Conservation (phyloP, 2,113 vertebrate species). For the Edolisoma coerulescens region DNA sequence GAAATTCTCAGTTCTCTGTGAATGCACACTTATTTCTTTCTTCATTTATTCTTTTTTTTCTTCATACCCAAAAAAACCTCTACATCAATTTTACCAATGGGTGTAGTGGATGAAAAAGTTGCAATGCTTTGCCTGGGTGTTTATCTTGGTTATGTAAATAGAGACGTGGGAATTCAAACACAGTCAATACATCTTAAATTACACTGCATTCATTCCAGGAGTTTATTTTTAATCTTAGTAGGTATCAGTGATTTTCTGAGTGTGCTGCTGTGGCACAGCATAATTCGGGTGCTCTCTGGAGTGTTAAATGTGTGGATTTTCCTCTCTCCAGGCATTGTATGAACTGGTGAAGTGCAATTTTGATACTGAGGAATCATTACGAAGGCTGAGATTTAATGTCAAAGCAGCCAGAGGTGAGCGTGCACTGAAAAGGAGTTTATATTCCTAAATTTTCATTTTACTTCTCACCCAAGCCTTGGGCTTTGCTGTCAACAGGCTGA, state of each 20-base stretch:
- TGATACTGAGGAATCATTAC: slow-evolving; percentile 91
- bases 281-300: neutral
- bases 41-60: neutral
- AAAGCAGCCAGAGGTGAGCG: slow-evolving; percentile 93
- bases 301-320: neutral
- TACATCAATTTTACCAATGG: neutral
- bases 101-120: neutral
- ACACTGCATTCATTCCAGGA: neutral
- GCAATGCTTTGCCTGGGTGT: neutral
- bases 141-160: neutral
- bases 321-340: slow-evolving; percentile 84
- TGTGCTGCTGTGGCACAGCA: neutral
- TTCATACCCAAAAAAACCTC: neutral
- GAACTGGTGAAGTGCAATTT: slow-evolving; percentile 97
- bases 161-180: neutral
- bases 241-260: neutral
- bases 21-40: neutral
- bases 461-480: neutral
- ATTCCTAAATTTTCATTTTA: accelerated
- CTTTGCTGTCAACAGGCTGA: neutral
- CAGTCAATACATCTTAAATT: neutral
- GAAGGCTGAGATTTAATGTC: slow-evolving; percentile 90
- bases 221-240: neutral
- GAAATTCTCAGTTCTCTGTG: neutral
- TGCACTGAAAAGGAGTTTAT: neutral